phyloP scores from a whole-genome alignment of 2,797 vertebrate species.

The Liasis olivaceus region DNA sequence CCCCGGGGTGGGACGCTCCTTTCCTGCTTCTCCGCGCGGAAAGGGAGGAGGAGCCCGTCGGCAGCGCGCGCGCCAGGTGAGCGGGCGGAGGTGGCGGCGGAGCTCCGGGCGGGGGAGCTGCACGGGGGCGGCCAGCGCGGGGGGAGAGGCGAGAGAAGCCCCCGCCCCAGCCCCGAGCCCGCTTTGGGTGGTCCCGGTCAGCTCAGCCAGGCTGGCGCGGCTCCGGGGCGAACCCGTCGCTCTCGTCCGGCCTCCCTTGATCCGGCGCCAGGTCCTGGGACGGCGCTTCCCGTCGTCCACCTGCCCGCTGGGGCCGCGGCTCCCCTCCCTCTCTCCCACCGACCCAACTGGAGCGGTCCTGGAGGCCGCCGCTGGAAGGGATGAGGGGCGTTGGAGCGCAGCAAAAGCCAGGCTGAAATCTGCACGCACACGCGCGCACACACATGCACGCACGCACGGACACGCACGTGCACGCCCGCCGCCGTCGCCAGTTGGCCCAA shows the following conservation, averaged over 20 bases:
- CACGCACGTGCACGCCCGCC: too few relatives aligned
- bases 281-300: background rate
- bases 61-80: background rate
- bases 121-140: background rate
- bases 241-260: background rate
- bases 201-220: background rate
- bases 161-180: background rate
- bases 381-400: background rate
- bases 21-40: background rate
- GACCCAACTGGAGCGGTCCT: too few relatives aligned
- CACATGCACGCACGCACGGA: too few relatives aligned
- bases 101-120: background rate
- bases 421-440: too few relatives aligned
- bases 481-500: too few relatives aligned
- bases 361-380: background rate
- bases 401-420: background rate
- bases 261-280: background rate
- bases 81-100: background rate
- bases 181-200: background rate
- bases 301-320: background rate
- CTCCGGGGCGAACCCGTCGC: background rate
- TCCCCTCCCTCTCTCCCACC: background rate
- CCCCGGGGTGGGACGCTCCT: accelerated
- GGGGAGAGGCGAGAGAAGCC: background rate
- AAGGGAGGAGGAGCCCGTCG: too few relatives aligned